Evolutionary conservation across 2,888 invertebrate species (phyloP).

Genomic region (Neoascia interrupta): DNA sequence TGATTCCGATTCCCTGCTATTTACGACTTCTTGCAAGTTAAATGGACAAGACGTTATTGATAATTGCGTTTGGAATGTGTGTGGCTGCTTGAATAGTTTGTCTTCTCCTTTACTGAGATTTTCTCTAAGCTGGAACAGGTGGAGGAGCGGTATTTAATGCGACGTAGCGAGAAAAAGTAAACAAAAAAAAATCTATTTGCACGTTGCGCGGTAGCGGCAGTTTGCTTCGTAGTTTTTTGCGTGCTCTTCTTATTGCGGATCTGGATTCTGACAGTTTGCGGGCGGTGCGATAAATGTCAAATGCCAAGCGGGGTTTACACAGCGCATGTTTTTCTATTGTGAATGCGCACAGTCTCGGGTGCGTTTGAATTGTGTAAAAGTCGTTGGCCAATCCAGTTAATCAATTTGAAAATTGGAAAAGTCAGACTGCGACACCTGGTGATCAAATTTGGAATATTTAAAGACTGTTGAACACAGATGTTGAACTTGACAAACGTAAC

Average conservation of each 20-base stretch:
- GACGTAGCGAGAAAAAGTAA: conserved; percentile 53
- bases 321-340: no score
- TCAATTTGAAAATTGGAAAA: no score
- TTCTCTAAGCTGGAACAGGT: conserved; percentile 34
- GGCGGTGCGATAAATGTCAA: conserved; percentile 25
- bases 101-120: background rate
- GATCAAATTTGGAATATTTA: no score
- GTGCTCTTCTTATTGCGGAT: conserved; percentile 2
- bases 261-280: conserved; percentile 26
- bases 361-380: no score
- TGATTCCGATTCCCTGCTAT: background rate
- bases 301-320: conserved; percentile 9
- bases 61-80: conserved; percentile 36
- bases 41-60: conserved; percentile 14
- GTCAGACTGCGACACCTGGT: no score
- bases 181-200: conserved; percentile 47
- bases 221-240: conserved; percentile 30
- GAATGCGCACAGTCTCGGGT: no score
- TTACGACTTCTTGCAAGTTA: background rate
- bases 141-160: conserved; percentile 39
- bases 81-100: conserved; percentile 1
- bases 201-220: conserved; percentile 51
- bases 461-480: no score
- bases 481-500: no score
- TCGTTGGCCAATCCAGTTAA: no score